phyloP scores from a whole-genome alignment of 2,888 invertebrate genomes.

The Epistrophe eligans region DNA sequence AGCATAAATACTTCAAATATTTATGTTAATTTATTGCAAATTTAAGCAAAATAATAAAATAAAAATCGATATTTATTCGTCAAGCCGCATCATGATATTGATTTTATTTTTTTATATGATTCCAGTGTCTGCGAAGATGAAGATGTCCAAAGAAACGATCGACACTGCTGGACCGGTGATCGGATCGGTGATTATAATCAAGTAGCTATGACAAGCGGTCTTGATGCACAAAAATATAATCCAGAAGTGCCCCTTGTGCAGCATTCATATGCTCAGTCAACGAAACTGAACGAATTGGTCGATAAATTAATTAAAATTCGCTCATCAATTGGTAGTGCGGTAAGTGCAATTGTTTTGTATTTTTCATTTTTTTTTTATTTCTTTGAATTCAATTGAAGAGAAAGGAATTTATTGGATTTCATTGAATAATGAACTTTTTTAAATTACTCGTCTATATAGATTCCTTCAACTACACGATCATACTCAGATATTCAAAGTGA shows the following conservation, averaged over 20 bases:
- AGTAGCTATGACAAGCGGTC: constrained; percentile 81
- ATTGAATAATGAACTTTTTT: constrained; percentile 27
- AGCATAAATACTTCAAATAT: constrained; percentile 23
- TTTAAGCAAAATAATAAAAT: constrained; percentile 22
- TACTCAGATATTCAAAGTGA: constrained; percentile 83
- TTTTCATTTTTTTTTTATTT: neutral
- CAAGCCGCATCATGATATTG: neutral
- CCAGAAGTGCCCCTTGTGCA: constrained; percentile 83
- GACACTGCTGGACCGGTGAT: constrained; percentile 84
- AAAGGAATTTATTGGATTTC: constrained; percentile 55
- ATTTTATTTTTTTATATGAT: constrained; percentile 16
- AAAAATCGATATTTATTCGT: constrained; percentile 42
- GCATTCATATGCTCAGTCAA: constrained; percentile 79
- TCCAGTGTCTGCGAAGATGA: constrained; percentile 83
- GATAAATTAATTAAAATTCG: constrained; percentile 83
- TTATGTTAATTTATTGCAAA: constrained; percentile 57
- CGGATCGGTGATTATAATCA: constrained; percentile 83
- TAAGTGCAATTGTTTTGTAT: constrained; percentile 77
- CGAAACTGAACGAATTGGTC: constrained; percentile 82
- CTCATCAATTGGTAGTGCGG: constrained; percentile 82
- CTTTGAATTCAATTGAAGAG: constrained; percentile 18
- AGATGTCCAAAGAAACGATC: constrained; percentile 81
- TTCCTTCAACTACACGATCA: constrained; percentile 80
- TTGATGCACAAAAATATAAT: constrained; percentile 83
- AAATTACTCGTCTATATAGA: constrained; percentile 75